Base-by-base conservation (phyloP, 2,113 vertebrate species). In the Lepus americanus region DNA sequence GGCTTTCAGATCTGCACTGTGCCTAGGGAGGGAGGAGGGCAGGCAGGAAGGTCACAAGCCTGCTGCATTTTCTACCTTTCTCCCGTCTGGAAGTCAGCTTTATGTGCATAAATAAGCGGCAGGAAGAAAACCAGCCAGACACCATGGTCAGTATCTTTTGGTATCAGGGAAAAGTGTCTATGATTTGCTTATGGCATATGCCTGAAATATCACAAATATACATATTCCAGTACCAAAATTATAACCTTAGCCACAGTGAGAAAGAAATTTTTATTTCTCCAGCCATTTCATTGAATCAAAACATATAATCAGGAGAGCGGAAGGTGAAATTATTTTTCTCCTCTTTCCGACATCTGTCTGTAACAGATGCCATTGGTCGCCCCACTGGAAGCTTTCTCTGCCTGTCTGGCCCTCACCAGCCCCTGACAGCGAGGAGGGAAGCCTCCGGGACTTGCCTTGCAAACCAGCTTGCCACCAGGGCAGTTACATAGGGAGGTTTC, bases 211-310 rank as follows among this genome's bases (percentile, higher is more conserved):
- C 59, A 88, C 74, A 85, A 67, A 79, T 79, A 51, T 51, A 78
- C 84, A 31, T 16, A 49, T 51, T 79, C 67, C 72, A 80, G 22
- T 39, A 12, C 67, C 29, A 85, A 85, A 85, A 33, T 66, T 33
- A 94, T 85, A 87, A 53, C 64, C 29, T 72, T 70, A 90, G 44
- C 10, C 51, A 72, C 14, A 85, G 14, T 61, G 67, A 4, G 67
- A 96, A 85, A 89, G 49, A 94, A 94, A 69, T 44, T 14, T 22
- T 85, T 61, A 27, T 84, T 89, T 85, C 59, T 74, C 55, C 36
- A 80, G 36, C 33, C 25, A 87, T 33, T 87, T 92, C 33, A 73
- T 19, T 67, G 55, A 82, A 87, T 61, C n/a, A 44, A 36, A 70
- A 73, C 23, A 82, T 64, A n/a, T 51, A 63, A 51, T 80, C 31